These are phyloP conservation scores for Lepidochitona cinerea DNA, from an alignment of 2,888 invertebrate species.

Conservation along the genomic window DNA sequence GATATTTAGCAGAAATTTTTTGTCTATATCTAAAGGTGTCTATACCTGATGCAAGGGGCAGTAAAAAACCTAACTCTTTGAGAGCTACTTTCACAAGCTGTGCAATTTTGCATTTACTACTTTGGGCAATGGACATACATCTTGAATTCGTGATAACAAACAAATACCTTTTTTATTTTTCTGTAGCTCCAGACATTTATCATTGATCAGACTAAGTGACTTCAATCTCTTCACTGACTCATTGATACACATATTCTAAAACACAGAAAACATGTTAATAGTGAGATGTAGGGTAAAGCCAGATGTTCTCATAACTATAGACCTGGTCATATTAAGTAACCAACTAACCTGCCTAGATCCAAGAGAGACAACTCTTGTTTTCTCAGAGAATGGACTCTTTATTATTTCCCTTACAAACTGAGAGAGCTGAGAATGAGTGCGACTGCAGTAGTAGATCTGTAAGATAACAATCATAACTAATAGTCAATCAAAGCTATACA, in stretches of 20 bases:
- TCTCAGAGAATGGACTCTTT: slow-evolving; percentile 80
- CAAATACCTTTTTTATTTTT: slow-evolving; percentile 74
- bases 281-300: background rate
- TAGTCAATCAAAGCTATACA: background rate
- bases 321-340: background rate
- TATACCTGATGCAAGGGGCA: no score
- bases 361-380: slow-evolving; percentile 83
- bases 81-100: no score
- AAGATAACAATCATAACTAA: slow-evolving; percentile 26
- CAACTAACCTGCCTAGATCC: slow-evolving; percentile 83
- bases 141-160: no score
- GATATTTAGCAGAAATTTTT: no score
- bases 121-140: no score
- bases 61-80: no score
- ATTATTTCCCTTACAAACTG: slow-evolving; percentile 96
- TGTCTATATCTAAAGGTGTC: no score
- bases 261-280: background rate
- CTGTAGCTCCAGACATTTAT: slow-evolving; percentile 73
- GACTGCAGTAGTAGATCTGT: slow-evolving; percentile 91
- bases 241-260: slow-evolving; percentile 88
- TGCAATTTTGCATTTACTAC: no score
- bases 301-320: no score
- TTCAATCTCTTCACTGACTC: slow-evolving; percentile 81
- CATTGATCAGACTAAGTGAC: slow-evolving; percentile 87
- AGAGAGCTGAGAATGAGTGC: slow-evolving; percentile 96